A percentile compares a stretch with the other conserved stretches of the same genome.
Conservation (phyloP, 1,140 invertebrate species). For the Mycetomoellerius zeteki region DNA sequence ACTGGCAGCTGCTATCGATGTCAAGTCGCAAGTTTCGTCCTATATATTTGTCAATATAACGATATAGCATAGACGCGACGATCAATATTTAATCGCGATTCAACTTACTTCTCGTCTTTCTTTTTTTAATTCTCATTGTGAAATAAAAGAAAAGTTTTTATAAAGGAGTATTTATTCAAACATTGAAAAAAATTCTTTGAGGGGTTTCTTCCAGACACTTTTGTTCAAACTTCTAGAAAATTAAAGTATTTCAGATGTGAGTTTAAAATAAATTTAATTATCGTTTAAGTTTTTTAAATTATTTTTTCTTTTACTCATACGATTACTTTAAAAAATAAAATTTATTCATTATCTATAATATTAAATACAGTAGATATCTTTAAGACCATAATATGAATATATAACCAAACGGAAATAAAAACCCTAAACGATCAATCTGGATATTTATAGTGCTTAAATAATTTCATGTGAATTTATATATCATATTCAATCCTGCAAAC, state of each 20-base stretch:
- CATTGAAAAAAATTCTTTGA: not conserved
- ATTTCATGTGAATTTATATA: too few relatives aligned
- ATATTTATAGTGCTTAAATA: too few relatives aligned
- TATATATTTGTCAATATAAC: not conserved
- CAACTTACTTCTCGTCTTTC: not conserved
- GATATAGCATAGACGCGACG: not conserved
- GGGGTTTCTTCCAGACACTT: not conserved
- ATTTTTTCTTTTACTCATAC: not conserved
- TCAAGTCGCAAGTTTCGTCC: not conserved
- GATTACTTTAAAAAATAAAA: not conserved
- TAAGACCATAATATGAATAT: too few relatives aligned
- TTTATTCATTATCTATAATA: too few relatives aligned
- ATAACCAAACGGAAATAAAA: too few relatives aligned
- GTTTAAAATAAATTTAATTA: not conserved
- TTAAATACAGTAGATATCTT: too few relatives aligned
- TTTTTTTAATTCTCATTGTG: not conserved
- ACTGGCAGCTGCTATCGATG: conserved; percentile 8
- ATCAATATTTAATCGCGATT: not conserved
- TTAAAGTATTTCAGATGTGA: not conserved
- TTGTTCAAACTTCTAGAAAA: not conserved
- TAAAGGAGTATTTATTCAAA: not conserved
- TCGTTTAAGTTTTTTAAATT: too few relatives aligned
- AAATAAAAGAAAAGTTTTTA: not conserved
- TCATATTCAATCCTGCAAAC: too few relatives aligned
- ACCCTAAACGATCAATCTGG: too few relatives aligned